phyloP scores from a whole-genome alignment of 2,113 vertebrate genomes.

The Xiphophorus hellerii region DNA sequence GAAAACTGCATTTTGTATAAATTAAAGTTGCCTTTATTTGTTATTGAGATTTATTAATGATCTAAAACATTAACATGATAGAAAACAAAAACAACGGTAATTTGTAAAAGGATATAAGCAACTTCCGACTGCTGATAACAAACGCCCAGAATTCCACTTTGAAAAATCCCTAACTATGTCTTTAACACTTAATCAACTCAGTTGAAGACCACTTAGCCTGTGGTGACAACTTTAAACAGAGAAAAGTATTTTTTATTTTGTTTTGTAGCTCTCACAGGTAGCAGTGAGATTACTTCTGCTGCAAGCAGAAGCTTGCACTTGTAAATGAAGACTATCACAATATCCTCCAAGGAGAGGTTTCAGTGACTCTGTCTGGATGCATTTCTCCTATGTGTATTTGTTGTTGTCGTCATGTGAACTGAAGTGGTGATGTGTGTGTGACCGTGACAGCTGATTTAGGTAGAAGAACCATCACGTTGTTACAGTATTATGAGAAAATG shows the following conservation, averaged over 20 bases:
- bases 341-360: constrained; percentile 61
- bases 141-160: not conserved
- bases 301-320: constrained; percentile 59
- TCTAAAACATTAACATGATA: not conserved
- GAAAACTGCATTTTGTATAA: not conserved
- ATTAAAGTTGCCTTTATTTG: not conserved
- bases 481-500: constrained; percentile 61
- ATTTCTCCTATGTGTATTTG: constrained; percentile 63
- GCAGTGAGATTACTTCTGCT: constrained; percentile 57
- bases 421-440: constrained; percentile 72
- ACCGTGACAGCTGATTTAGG: constrained; percentile 62
- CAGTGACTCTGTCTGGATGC: constrained; percentile 66
- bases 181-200: constrained; percentile 55
- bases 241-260: constrained; percentile 35
- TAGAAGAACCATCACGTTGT: constrained; percentile 58
- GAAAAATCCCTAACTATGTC: constrained; percentile 2
- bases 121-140: not conserved
- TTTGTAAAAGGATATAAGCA: not conserved
- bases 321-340: constrained; percentile 67
- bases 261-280: constrained; percentile 66
- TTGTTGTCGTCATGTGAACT: constrained; percentile 60
- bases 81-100: not conserved
- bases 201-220: constrained; percentile 56
- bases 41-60: not conserved
- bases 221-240: constrained; percentile 45